phyloP scores from a whole-genome alignment of 2,797 vertebrate genomes.

The Leptoclinus maculatus region DNA sequence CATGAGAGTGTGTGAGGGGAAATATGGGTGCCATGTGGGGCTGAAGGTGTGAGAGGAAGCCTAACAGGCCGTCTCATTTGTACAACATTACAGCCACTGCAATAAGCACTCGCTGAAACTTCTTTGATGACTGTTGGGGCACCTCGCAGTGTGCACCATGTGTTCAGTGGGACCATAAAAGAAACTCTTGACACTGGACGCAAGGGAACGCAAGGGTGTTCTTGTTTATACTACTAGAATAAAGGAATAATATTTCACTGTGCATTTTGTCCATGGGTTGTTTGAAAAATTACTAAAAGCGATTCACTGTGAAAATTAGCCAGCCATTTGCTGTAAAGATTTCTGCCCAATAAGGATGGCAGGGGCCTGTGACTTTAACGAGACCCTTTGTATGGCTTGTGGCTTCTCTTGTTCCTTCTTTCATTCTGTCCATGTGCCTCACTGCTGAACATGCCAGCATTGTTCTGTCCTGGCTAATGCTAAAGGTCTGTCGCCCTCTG shows the following conservation, averaged over 20 bases:
- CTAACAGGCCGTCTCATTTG: conserved; percentile 67
- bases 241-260: conserved; percentile 29
- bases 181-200: conserved; percentile 33
- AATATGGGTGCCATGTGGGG: conserved; percentile 77
- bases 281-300: conserved; percentile 20
- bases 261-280: conserved; percentile 18
- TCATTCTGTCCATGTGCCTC: conserved; percentile 67
- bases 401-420: conserved; percentile 61
- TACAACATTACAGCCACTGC: conserved; percentile 45
- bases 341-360: conserved; percentile 47
- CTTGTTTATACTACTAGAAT: conserved; percentile 53
- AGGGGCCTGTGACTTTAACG: conserved; percentile 59
- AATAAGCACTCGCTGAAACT: conserved; percentile 21
- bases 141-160: conserved; percentile 53
- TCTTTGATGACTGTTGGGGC: conserved; percentile 66
- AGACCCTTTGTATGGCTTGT: conserved; percentile 53
- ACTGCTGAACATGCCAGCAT: conserved; percentile 51
- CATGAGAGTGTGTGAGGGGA: conserved; percentile 49
- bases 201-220: conserved; percentile 53
- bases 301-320: conserved; percentile 37
- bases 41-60: conserved; percentile 71
- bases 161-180: conserved; percentile 61
- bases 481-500: conserved; percentile 54
- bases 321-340: conserved; percentile 40
- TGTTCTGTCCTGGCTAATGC: conserved; percentile 62